Conservation (phyloP, 1,140 invertebrate genomes). For the Brachionus koreanus region DNA sequence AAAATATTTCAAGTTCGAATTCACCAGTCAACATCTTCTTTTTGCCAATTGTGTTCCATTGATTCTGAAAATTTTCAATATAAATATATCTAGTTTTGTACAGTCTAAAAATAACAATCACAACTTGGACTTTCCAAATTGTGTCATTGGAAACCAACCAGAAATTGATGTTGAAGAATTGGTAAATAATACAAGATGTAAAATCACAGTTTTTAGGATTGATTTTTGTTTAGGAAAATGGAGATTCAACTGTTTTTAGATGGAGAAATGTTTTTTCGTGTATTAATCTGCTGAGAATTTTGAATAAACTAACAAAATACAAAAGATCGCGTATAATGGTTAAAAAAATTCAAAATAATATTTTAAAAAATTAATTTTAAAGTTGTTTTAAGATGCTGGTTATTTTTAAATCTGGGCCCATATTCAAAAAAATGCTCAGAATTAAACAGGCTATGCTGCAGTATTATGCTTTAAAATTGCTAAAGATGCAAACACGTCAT, state of each 20-base stretch:
- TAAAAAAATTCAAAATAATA: conserved; percentile 47
- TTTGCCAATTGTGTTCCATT: conserved; percentile 99
- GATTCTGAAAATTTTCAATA: conserved; percentile 97
- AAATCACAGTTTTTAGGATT: too few relatives aligned
- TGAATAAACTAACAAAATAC: conserved; percentile 99
- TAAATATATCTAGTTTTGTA: conserved; percentile 92
- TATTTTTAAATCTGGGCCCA: conserved; percentile 97
- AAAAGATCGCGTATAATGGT: conserved; percentile 98
- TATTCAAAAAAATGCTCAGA: conserved; percentile 90
- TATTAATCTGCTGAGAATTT: conserved; percentile 89
- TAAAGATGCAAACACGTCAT: conserved; percentile 99
- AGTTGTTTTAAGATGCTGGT: conserved; percentile 84
- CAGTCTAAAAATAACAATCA: conserved; percentile 90
- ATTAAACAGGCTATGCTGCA: conserved; percentile 88
- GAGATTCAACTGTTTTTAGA: conserved; percentile 78
- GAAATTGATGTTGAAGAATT: conserved; percentile 87
- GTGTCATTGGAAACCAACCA: conserved; percentile 90
- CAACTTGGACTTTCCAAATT: conserved; percentile 88
- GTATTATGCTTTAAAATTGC: conserved; percentile 89
- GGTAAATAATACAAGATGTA: too few relatives aligned
- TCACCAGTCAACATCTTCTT: conserved; percentile 95
- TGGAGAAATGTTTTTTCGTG: conserved; percentile 98
- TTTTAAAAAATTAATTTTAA: too few relatives aligned
- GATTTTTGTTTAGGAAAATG: conserved; percentile 65
- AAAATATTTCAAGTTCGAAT: conserved; percentile 76